Evolutionary conservation across 2,113 vertebrate genomes (phyloP).

Genomic region (Dromaius novaehollandiae): DNA sequence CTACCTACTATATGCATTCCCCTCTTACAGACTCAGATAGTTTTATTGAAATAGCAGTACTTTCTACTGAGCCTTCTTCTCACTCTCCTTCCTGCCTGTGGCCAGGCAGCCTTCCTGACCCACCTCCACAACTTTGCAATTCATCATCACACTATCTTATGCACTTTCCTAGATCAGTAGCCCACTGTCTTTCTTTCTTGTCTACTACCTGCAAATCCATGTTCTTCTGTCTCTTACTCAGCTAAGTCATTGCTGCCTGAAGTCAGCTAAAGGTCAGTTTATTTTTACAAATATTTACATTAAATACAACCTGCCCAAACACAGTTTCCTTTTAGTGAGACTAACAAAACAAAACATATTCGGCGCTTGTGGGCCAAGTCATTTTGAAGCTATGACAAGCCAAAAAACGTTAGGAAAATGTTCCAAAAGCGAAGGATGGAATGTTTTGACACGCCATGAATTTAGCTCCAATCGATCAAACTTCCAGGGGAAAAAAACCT

Average conservation of each 20-base stretch:
- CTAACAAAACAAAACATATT: constrained; percentile 3
- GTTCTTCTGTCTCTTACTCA: neutral
- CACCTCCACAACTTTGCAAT: neutral
- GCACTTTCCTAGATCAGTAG: neutral
- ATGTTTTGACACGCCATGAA: neutral
- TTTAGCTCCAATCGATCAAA: neutral
- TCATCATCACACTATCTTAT: neutral
- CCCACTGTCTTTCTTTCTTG: neutral
- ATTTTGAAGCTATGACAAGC: neutral
- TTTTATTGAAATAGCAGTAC: neutral
- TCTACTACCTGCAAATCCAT: neutral
- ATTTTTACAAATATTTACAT: neutral
- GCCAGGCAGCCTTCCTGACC: neutral
- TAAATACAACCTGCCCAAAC: constrained; percentile 19
- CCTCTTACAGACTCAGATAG: neutral
- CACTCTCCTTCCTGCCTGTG: neutral
- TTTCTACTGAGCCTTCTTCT: neutral
- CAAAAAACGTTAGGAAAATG: neutral
- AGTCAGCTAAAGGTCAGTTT: neutral
- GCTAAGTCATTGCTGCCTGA: neutral
- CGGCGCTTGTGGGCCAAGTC: neutral
- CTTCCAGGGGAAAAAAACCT: neutral
- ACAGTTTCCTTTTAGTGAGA: neutral
- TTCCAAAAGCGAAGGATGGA: neutral
- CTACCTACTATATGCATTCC: too few species aligned